Evolutionary conservation across 2,888 invertebrate genomes (phyloP), one percentile per base, ranked within the genome.

Genomic region (Amphimallon solstitiale): DNA sequence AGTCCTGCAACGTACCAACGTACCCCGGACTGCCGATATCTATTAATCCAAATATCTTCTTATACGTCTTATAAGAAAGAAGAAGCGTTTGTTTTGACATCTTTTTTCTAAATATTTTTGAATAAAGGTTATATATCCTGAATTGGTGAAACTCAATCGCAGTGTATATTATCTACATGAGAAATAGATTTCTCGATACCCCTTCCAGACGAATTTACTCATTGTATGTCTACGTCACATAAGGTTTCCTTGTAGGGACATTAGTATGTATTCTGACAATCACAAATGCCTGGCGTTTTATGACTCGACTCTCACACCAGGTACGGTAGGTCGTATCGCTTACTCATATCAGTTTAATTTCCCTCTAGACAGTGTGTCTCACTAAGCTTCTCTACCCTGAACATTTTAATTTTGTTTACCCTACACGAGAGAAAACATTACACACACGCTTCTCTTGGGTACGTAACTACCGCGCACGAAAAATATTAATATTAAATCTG

Each of bases 331-430:
- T 71, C 73, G 70, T 75, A 75, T 77, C 75, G 73, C 72, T 76
- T 74, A 76, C 75, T 76, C 76, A 74, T 75, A 76, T 75, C 77
- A 68, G 73, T 72, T 74, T 75, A 76, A 76, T 75, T 76, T 76
- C 76, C 76, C 76, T 73, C 73, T 69, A 75, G 76, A 73, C 75
- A 23, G 35, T 10, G 40, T 56, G 56, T 56, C 56, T 43, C 40
- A 43, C 23, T 40, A 56, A 14, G 23, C 21, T 23, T 17, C 35
- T 51, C 51, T 51, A 35, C 51, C 56, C 17, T 17, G 15, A 56
- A 56, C 40, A 56, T 56, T 56, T 56, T 56, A 56, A 40, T 56
- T 54, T 56, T 56, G 56, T 56, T 56, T 40, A 23, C 56, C 21
- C 40, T 56, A 38, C 23, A 43, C 56, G 56, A 23, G 7, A 43